phyloP scores from a whole-genome alignment of 2,888 invertebrate genomes.

The Dynastes maya region DNA sequence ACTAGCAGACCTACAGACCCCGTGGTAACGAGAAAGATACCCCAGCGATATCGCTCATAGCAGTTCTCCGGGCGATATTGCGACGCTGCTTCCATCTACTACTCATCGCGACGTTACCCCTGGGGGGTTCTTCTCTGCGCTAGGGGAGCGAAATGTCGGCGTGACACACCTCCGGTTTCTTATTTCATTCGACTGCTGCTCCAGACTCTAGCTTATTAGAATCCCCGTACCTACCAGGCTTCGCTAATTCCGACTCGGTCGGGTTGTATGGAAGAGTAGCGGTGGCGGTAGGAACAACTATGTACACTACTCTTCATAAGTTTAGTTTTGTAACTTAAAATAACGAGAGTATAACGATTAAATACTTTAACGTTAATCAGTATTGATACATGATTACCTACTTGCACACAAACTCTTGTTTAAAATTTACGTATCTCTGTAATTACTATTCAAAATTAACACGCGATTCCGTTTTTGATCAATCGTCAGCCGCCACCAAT shows the following conservation, averaged over 20 bases:
- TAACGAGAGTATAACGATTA: too few relatives aligned
- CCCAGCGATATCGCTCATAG: slow-evolving; percentile 57
- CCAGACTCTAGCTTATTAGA: slow-evolving; percentile 59
- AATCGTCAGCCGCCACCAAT: too few relatives aligned
- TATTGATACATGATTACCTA: too few relatives aligned
- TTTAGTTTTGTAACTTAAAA: neutral
- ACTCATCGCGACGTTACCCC: slow-evolving; percentile 44
- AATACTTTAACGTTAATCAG: too few relatives aligned
- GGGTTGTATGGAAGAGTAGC: slow-evolving; percentile 30
- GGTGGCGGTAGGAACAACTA: slow-evolving; percentile 47
- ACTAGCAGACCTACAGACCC: slow-evolving; percentile 35
- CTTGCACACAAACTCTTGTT: too few relatives aligned
- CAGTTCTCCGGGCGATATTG: slow-evolving; percentile 60
- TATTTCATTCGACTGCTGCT: slow-evolving; percentile 60
- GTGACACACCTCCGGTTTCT: slow-evolving; percentile 61
- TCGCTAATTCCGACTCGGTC: slow-evolving; percentile 55
- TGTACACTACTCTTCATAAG: neutral
- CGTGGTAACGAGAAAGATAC: slow-evolving; percentile 47
- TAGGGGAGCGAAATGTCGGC: slow-evolving; percentile 55
- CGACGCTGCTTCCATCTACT: slow-evolving; percentile 52
- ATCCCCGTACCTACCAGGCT: slow-evolving; percentile 58
- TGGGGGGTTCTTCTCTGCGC: slow-evolving; percentile 50
- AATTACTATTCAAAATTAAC: too few relatives aligned
- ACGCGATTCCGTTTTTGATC: too few relatives aligned
- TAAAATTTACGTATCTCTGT: too few relatives aligned